phyloP scores from a whole-genome alignment of 2,888 invertebrate genomes.

The Itoplectis maculator region DNA sequence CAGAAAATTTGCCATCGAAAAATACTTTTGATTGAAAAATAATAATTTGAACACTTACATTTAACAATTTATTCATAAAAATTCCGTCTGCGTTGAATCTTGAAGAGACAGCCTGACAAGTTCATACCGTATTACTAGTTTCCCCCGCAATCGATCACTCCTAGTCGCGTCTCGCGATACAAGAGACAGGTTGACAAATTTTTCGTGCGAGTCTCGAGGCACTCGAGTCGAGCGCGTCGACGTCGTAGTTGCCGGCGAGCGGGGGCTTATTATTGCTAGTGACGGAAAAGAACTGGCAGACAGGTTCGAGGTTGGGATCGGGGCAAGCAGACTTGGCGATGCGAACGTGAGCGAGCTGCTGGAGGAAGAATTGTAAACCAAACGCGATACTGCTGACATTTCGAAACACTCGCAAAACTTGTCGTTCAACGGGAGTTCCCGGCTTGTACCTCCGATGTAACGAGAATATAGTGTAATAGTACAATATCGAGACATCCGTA shows the following conservation, averaged over 20 bases:
- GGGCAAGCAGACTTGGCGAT: not conserved
- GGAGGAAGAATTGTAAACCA: constrained; percentile 11
- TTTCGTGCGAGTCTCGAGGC: constrained; percentile 17
- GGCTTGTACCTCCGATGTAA: constrained; percentile 19
- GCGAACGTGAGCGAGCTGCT: constrained; percentile 11
- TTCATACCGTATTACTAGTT: constrained; percentile 21
- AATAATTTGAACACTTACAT: too few relatives aligned
- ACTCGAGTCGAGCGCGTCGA: constrained; percentile 10
- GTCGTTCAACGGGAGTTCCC: constrained; percentile 35
- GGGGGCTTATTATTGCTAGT: constrained; percentile 38
- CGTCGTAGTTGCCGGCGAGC: not conserved
- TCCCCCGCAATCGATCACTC: constrained; percentile 42
- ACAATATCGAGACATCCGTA: constrained; percentile 20
- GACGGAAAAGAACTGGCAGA: constrained; percentile 42
- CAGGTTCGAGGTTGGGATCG: constrained; percentile 44
- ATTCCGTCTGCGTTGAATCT: not conserved
- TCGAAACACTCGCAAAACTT: constrained; percentile 61
- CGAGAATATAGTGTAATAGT: constrained; percentile 50
- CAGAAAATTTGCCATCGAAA: too few relatives aligned
- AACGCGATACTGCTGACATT: constrained; percentile 61
- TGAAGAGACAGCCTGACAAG: constrained; percentile 10
- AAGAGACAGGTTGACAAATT: constrained; percentile 44
- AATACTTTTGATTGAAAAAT: too few relatives aligned
- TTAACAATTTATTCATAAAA: not conserved
- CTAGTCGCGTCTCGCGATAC: constrained; percentile 11